Conservation (phyloP, 2,113 vertebrate genomes). For the Sinosuthora webbiana region DNA sequence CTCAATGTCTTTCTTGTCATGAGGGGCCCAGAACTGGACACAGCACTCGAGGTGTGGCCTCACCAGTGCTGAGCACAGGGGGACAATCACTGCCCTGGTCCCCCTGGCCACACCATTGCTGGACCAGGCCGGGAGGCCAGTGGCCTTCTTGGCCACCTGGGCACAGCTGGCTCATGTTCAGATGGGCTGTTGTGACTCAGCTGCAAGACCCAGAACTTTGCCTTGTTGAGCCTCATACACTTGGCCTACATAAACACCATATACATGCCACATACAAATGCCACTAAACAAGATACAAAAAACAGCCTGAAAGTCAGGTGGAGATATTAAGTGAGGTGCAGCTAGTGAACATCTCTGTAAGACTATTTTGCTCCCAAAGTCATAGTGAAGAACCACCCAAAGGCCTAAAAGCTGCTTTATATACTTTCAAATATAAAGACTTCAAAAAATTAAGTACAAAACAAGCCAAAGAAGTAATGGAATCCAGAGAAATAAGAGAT, state of each 20-base stretch:
- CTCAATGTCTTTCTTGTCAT: not conserved
- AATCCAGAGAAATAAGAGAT: slow-evolving; percentile 23
- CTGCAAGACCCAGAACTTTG: not conserved
- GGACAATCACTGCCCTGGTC: not conserved
- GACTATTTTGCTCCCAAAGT: not conserved
- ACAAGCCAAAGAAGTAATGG: not conserved
- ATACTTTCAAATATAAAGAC: not conserved
- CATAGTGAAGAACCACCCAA: not conserved
- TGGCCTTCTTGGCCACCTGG: not conserved
- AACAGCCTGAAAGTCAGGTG: not conserved
- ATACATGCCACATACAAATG: not conserved
- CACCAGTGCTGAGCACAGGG: not conserved
- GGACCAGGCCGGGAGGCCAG: not conserved
- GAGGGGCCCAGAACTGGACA: not conserved
- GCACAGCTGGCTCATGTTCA: not conserved
- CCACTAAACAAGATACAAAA: not conserved
- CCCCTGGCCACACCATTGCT: not conserved
- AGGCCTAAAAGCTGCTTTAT: not conserved
- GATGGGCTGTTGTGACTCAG: not conserved
- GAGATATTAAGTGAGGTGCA: not conserved
- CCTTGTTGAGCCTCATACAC: not conserved
- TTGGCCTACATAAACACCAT: not conserved
- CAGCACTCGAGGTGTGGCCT: not conserved
- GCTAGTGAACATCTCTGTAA: not conserved
- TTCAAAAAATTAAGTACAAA: not conserved